Conservation (phyloP, 2,888 invertebrate species). For the Elysia crispata region DNA sequence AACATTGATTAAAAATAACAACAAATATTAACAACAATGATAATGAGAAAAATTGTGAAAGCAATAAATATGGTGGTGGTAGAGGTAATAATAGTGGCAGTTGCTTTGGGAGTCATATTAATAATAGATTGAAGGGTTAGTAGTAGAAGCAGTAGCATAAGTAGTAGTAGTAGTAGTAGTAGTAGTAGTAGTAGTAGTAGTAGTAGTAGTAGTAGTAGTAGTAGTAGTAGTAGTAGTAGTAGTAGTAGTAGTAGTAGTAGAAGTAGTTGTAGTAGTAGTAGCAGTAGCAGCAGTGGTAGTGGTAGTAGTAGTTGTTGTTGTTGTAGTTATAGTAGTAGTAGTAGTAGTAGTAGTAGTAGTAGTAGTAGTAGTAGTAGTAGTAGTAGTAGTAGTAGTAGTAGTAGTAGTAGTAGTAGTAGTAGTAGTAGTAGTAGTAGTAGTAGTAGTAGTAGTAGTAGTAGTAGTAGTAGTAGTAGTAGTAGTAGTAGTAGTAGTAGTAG, state of each 20-base stretch:
- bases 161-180: conserved; percentile 19
- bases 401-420: conserved; percentile 32
- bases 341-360: conserved; percentile 19
- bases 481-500: too few species aligned
- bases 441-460: conserved; percentile 17
- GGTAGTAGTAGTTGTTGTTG: conserved; percentile 20
- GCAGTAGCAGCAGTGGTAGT: conserved; percentile 12
- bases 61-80: too few species aligned
- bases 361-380: conserved; percentile 11
- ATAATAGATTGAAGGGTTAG: too few species aligned
- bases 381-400: conserved; percentile 29
- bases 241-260: conserved; percentile 30
- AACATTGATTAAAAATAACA: too few species aligned
- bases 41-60: too few species aligned
- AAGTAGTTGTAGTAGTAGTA: conserved; percentile 19
- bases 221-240: conserved; percentile 19
- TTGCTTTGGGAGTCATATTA: too few species aligned
- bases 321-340: neutral
- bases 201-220: conserved; percentile 19
- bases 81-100: too few species aligned
- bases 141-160: too few species aligned
- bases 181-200: conserved; percentile 33
- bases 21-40: too few species aligned
- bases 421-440: conserved; percentile 20
- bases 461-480: neutral